These are phyloP conservation scores for Hippopotamyrus pictus DNA, from an alignment of 2,797 vertebrate genomes.

Conservation along the genomic window DNA sequence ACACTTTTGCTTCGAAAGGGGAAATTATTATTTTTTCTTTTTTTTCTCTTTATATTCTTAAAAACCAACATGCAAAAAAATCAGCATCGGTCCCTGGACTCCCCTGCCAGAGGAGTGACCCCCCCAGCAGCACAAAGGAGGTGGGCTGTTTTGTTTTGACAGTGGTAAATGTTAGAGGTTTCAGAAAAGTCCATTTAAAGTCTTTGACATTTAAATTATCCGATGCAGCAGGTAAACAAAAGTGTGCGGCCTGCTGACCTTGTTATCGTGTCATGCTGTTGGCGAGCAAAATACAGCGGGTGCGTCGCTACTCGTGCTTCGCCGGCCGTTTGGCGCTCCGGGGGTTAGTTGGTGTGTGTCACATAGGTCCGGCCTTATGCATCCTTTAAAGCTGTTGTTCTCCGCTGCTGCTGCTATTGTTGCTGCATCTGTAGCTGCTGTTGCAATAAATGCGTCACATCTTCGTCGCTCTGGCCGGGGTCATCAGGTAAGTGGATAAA, in stretches of 20 bases:
- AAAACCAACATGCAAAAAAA: neutral
- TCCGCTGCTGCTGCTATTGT: neutral
- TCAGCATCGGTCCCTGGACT: neutral
- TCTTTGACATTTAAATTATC: conserved; percentile 13
- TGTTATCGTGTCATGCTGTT: neutral
- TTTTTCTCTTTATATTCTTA: neutral
- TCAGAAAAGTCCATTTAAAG: neutral
- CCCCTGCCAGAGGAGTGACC: neutral
- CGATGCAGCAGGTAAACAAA: neutral
- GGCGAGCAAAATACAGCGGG: neutral
- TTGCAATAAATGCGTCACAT: neutral
- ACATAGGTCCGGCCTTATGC: neutral
- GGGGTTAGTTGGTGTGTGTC: neutral
- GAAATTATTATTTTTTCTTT: neutral
- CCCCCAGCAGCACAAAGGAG: neutral
- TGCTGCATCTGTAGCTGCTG: neutral
- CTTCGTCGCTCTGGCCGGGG: neutral
- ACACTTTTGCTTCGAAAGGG: neutral
- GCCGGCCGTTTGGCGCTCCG: neutral
- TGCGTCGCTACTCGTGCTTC: neutral
- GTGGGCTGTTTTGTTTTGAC: neutral
- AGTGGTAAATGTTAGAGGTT: neutral
- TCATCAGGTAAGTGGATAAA: neutral
- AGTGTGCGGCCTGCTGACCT: neutral
- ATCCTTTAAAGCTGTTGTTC: neutral